Evolutionary conservation across 2,888 invertebrate species (phyloP).

Genomic region (Nebria brevicollis): DNA sequence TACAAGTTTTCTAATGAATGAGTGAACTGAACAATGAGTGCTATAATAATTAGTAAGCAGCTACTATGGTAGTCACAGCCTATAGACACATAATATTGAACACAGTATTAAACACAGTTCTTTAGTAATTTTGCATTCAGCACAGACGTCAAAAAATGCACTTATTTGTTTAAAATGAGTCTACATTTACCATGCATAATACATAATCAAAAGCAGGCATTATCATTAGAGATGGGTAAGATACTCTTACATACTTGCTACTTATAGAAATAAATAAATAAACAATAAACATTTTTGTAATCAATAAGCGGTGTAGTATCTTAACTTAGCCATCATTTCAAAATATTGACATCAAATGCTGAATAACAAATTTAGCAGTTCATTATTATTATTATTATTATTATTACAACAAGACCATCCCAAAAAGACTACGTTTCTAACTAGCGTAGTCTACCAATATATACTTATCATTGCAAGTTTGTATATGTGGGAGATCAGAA

Average conservation of each 20-base stretch:
- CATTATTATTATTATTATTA: background rate
- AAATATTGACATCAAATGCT: background rate
- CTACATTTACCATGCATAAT: background rate
- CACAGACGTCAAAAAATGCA: slow-evolving; percentile 29
- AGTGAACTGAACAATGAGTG: background rate
- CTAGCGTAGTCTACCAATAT: slow-evolving; percentile 19
- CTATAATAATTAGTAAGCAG: slow-evolving; percentile 35
- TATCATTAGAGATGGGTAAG: background rate
- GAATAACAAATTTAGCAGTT: background rate
- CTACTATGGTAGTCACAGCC: slow-evolving; percentile 46
- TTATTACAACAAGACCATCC: slow-evolving; percentile 1
- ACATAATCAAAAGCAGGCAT: background rate
- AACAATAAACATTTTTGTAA: background rate
- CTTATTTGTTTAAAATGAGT: slow-evolving; percentile 9
- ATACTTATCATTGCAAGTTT: slow-evolving; percentile 1
- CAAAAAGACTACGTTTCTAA: background rate
- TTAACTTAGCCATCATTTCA: background rate
- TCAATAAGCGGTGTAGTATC: background rate
- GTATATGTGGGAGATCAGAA: slow-evolving; percentile 4
- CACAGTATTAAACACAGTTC: slow-evolving; percentile 34
- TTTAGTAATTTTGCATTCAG: slow-evolving; percentile 37
- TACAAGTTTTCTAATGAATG: background rate
- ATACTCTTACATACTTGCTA: background rate
- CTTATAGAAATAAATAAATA: background rate
- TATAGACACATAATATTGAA: slow-evolving; percentile 45